Percentiles rank a stretch among this genome's conserved stretches.
Evolutionary conservation across 2,888 invertebrate species (phyloP).

Genomic region (Timema podura): DNA sequence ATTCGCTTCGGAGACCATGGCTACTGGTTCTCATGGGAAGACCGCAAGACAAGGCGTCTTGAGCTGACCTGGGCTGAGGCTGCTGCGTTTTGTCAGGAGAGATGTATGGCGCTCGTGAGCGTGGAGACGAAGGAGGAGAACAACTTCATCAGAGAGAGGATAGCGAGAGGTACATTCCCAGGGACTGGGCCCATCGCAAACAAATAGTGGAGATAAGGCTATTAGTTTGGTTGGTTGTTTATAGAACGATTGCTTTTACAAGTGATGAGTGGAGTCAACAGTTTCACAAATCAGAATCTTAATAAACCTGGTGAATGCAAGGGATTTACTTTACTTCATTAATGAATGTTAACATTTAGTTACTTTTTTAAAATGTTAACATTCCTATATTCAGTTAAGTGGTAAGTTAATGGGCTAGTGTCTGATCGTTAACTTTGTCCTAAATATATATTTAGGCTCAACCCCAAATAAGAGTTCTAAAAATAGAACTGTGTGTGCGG

Average conservation of each 20-base stretch:
- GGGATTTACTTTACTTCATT: too few relatives aligned
- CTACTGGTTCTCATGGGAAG: constrained; percentile 86
- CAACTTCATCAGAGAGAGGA: constrained; percentile 76
- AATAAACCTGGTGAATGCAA: neutral
- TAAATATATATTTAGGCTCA: too few relatives aligned
- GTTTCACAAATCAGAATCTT: neutral
- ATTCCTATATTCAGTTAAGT: too few relatives aligned
- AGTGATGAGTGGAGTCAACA: too few relatives aligned
- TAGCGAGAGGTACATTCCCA: constrained; percentile 63
- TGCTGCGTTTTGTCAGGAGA: constrained; percentile 78
- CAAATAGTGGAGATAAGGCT: neutral
- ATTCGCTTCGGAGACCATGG: constrained; percentile 56
- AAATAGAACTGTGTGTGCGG: too few relatives aligned
- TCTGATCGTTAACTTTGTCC: too few relatives aligned
- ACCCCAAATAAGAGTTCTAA: too few relatives aligned
- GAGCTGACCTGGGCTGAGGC: constrained; percentile 74
- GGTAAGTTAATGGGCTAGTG: too few relatives aligned
- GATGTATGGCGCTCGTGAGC: constrained; percentile 86
- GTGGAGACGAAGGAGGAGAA: constrained; percentile 82
- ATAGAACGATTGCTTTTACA: too few relatives aligned
- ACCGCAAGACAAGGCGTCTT: constrained; percentile 46
- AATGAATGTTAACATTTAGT: too few relatives aligned
- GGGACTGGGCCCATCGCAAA: neutral
- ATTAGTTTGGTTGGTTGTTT: too few relatives aligned
- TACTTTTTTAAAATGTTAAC: too few relatives aligned